A percentile compares a stretch with the other conserved stretches of the same genome.
Evolutionary conservation across 1,140 invertebrate species (phyloP).

Genomic region (Acromyrmex echinatior): DNA sequence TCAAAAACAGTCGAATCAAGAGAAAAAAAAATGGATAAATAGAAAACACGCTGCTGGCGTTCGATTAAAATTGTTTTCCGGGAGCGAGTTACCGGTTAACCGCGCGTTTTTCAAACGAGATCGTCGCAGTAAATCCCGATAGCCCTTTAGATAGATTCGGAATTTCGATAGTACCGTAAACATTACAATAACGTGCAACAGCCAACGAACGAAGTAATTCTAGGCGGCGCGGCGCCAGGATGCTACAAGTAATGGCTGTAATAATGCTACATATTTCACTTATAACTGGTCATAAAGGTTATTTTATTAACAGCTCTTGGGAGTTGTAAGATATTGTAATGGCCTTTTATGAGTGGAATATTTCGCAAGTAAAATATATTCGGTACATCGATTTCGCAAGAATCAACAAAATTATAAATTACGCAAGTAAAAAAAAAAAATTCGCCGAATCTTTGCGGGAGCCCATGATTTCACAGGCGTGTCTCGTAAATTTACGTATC

Average conservation of each 20-base stretch:
- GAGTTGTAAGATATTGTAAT: slow-evolving; percentile 48
- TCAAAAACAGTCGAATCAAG: slow-evolving; percentile 5
- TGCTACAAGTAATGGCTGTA: slow-evolving; percentile 52
- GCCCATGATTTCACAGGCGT: neutral
- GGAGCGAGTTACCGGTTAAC: neutral
- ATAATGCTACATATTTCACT: slow-evolving; percentile 64
- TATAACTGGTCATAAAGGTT: slow-evolving; percentile 54
- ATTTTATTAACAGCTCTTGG: slow-evolving; percentile 55
- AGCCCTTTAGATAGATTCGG: neutral
- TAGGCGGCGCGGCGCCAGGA: slow-evolving; percentile 26
- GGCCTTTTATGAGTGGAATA: slow-evolving; percentile 33
- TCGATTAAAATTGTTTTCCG: slow-evolving; percentile 64
- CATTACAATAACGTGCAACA: slow-evolving; percentile 30
- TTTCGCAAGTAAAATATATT: slow-evolving; percentile 35
- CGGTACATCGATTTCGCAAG: slow-evolving; percentile 3
- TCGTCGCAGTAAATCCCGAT: slow-evolving; percentile 22
- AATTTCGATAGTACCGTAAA: slow-evolving; percentile 29
- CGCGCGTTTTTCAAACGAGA: slow-evolving; percentile 39
- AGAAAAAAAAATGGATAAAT: slow-evolving; percentile 1
- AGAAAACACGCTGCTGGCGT: slow-evolving; percentile 27
- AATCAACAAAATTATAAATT: neutral
- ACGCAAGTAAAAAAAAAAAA: too few species aligned
- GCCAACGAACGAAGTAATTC: slow-evolving; percentile 44
- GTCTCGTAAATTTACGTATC: neutral
- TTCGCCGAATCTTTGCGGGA: neutral